Conservation (phyloP, 2,797 vertebrate genomes). For the Gila robusta region DNA sequence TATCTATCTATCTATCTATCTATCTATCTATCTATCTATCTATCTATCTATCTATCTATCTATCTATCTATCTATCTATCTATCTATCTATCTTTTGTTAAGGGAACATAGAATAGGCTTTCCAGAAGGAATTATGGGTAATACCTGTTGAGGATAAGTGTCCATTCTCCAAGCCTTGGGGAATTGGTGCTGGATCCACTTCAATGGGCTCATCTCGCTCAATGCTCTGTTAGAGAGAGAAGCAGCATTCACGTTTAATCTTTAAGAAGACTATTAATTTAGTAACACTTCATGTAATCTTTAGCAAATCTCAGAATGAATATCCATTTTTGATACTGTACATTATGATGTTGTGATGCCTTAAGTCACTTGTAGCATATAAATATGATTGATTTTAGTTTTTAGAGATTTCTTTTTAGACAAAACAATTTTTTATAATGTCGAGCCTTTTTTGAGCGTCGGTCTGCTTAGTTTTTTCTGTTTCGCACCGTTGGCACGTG, state of each 20-base stretch:
- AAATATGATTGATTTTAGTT: background rate
- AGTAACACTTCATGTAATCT: background rate
- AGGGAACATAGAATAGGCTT: background rate
- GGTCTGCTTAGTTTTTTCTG: too few relatives aligned
- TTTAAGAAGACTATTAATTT: background rate
- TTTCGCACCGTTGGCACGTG: too few relatives aligned
- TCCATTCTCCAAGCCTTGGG: slow-evolving; percentile 73
- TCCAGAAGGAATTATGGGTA: background rate
- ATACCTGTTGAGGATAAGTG: slow-evolving; percentile 73
- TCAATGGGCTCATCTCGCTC: slow-evolving; percentile 82
- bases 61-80: too few relatives aligned
- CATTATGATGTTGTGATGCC: background rate
- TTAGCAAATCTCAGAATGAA: background rate
- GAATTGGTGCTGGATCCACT: slow-evolving; percentile 71
- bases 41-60: too few relatives aligned
- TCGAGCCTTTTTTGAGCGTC: too few relatives aligned
- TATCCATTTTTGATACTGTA: background rate
- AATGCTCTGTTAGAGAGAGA: slow-evolving; percentile 74
- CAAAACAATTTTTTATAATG: background rate
- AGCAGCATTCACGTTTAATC: background rate
- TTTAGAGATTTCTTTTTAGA: background rate
- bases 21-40: too few relatives aligned
- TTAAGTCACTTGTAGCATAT: background rate
- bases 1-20: too few relatives aligned
- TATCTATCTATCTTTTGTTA: background rate